Conservation (phyloP, 2,113 vertebrate genomes). For the Calypte anna region DNA sequence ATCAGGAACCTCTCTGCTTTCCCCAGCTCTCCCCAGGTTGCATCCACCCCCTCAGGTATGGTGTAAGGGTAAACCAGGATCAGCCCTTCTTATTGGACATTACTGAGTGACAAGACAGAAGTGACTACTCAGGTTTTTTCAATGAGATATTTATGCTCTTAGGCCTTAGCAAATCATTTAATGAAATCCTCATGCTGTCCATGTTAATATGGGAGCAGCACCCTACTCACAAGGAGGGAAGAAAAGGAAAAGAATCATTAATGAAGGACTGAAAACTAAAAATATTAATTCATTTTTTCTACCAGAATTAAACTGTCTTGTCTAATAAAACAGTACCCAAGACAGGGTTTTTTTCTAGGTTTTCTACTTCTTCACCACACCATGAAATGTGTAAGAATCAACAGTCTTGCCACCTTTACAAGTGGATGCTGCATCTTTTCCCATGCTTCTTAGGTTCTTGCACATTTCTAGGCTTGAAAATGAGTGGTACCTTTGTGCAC, state of each 20-base stretch:
- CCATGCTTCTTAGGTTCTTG: background rate
- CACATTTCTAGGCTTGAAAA: background rate
- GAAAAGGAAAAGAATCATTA: background rate
- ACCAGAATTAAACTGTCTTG: background rate
- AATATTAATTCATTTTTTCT: background rate
- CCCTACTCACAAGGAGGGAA: background rate
- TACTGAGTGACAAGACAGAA: conserved; percentile 1
- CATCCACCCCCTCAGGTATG: background rate
- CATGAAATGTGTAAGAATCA: background rate
- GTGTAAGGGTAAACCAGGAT: background rate
- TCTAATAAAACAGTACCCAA: background rate
- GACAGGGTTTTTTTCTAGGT: background rate
- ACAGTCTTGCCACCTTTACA: background rate
- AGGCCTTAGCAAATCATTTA: background rate
- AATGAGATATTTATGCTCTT: background rate
- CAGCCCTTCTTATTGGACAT: background rate
- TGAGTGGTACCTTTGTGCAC: background rate
- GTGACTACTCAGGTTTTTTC: conserved; percentile 18
- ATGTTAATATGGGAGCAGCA: background rate
- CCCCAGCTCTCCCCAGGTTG: background rate
- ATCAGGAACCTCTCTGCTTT: background rate
- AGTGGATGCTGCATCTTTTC: background rate
- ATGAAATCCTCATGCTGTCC: background rate
- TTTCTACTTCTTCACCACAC: background rate
- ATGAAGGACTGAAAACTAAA: background rate